Conservation (phyloP, 2,113 vertebrate genomes). For the Alces alces region DNA sequence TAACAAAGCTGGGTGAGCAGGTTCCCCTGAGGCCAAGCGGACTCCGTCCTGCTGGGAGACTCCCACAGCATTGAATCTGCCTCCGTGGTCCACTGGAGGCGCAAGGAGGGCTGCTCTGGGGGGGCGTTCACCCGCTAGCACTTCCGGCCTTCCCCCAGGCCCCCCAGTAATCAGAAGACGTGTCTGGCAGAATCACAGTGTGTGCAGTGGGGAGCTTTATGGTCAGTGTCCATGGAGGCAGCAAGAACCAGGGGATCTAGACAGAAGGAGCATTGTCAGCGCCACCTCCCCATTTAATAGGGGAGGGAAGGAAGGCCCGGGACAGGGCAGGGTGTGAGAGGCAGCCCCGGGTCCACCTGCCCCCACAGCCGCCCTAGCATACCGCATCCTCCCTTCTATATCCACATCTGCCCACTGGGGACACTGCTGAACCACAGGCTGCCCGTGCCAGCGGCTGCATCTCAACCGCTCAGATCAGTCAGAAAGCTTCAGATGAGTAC, state of each 20-base stretch:
- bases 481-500: fast-evolving
- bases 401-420: neutral
- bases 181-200: neutral
- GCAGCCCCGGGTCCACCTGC: neutral
- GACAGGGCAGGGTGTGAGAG: too few species aligned
- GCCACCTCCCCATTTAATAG: fast-evolving
- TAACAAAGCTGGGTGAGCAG: neutral
- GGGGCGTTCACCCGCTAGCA: too few species aligned
- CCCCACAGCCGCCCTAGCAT: neutral
- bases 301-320: neutral
- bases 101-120: fast-evolving
- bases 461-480: too few species aligned
- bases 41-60: fast-evolving
- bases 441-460: neutral
- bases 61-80: fast-evolving
- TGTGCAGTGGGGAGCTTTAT: neutral
- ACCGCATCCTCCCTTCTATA: fast-evolving
- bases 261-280: fast-evolving
- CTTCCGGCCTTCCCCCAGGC: fast-evolving
- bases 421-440: neutral
- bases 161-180: fast-evolving
- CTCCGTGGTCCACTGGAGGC: neutral
- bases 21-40: neutral
- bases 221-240: neutral
- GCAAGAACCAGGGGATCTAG: neutral